Percentiles rank a stretch among this genome's conserved stretches.
These are phyloP conservation scores for Galaxias olidus DNA, from an alignment of 2,797 vertebrate species.

Conservation along the genomic window DNA sequence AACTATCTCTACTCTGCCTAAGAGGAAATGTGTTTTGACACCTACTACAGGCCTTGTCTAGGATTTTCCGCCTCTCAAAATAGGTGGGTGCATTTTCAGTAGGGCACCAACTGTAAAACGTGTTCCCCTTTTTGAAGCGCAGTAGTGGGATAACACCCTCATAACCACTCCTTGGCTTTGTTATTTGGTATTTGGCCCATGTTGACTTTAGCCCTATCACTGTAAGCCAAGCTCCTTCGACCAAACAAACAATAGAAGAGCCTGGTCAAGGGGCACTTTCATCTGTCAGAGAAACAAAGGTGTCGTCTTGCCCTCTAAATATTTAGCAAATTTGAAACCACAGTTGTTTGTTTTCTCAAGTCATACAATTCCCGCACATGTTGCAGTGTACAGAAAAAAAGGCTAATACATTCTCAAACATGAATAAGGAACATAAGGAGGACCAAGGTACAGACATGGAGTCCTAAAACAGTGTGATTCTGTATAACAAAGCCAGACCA, in stretches of 20 bases:
- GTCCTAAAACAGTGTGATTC: not conserved
- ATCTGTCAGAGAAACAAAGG: conserved; percentile 41
- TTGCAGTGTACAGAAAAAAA: conserved; percentile 30
- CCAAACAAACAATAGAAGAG: conserved; percentile 42
- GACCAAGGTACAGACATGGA: conserved; percentile 11
- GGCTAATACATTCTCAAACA: conserved; percentile 11
- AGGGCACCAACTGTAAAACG: conserved; percentile 52
- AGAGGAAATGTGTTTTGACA: conserved; percentile 41
- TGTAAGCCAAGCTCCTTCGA: conserved; percentile 31
- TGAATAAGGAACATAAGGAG: not conserved
- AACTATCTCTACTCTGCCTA: conserved; percentile 53
- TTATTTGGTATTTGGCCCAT: conserved; percentile 42
- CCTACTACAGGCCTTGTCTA: not conserved
- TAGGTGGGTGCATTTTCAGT: conserved; percentile 31
- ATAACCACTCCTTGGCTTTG: conserved; percentile 29
- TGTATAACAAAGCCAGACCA: not conserved
- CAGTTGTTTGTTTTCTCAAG: conserved; percentile 56
- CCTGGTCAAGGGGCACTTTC: conserved; percentile 36
- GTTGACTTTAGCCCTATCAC: conserved; percentile 40
- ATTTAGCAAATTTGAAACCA: conserved; percentile 54
- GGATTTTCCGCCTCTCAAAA: not conserved
- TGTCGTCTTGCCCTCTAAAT: conserved; percentile 39
- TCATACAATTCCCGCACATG: conserved; percentile 42
- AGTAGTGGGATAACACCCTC: conserved; percentile 25
- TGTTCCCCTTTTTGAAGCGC: conserved; percentile 38